A percentile compares a stretch with the other conserved stretches of the same genome.
Conservation (phyloP, 2,888 invertebrate species). For the Drosophila eohydei region DNA sequence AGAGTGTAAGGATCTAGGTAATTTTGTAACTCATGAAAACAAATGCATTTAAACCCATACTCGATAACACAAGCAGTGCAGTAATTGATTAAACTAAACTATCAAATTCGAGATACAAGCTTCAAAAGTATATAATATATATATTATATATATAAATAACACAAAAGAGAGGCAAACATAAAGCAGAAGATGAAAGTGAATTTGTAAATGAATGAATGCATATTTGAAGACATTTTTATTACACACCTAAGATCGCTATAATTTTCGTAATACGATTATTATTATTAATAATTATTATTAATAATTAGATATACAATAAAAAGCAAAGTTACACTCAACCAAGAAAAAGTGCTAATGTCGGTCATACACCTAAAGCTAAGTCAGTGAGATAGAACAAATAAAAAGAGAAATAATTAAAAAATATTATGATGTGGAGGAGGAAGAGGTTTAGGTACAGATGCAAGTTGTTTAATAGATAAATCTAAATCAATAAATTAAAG, state of each 20-base stretch:
- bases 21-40: constrained; percentile 80
- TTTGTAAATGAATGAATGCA: constrained; percentile 58
- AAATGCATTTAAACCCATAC: constrained; percentile 81
- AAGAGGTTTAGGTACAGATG: constrained; percentile 9
- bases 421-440: constrained; percentile 22
- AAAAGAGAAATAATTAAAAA: constrained; percentile 6
- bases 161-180: neutral
- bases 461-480: constrained; percentile 58
- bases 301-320: constrained; percentile 30
- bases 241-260: constrained; percentile 66
- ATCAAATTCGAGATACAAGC: constrained; percentile 42
- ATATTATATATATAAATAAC: constrained; percentile 38
- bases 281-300: constrained; percentile 50
- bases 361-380: constrained; percentile 48
- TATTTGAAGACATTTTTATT: constrained; percentile 70
- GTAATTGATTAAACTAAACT: constrained; percentile 50
- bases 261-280: constrained; percentile 75
- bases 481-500: constrained; percentile 57
- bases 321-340: constrained; percentile 14
- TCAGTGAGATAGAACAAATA: constrained; percentile 45
- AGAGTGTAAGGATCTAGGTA: constrained; percentile 44
- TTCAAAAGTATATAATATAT: constrained; percentile 25
- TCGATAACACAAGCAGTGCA: constrained; percentile 59
- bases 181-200: neutral
- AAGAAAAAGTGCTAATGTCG: constrained; percentile 64